Conservation (phyloP, 2,888 invertebrate genomes). For the Atrina japonica region DNA sequence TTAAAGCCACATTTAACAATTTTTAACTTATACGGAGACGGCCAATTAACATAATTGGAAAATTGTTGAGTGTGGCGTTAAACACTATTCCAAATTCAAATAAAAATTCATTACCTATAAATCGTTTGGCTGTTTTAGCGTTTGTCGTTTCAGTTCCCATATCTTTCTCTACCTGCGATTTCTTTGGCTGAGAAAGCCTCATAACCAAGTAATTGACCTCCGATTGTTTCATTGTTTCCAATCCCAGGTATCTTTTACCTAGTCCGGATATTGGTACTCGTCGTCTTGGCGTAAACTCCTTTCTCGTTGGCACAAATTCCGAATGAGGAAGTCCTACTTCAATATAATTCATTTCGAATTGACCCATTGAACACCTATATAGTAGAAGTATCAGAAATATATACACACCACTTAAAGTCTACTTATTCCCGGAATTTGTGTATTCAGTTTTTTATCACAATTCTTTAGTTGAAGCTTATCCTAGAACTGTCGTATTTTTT, state of each 20-base stretch:
- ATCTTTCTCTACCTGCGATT: conserved; percentile 12
- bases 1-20: too few relatives aligned
- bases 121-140: not conserved
- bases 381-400: too few relatives aligned
- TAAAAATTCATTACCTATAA: conserved; percentile 21
- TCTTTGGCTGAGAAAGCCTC: conserved; percentile 53
- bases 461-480: too few relatives aligned
- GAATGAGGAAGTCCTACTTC: conserved; percentile 57
- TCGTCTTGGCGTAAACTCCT: conserved; percentile 49
- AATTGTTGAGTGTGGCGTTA: too few relatives aligned
- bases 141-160: not conserved
- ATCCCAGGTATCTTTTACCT: conserved; percentile 53
- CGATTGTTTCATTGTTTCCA: conserved; percentile 46
- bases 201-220: conserved; percentile 44
- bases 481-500: too few relatives aligned
- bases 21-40: too few relatives aligned
- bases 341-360: conserved; percentile 53
- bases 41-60: too few relatives aligned
- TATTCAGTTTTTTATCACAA: too few relatives aligned
- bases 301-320: conserved; percentile 47
- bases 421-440: too few relatives aligned
- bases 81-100: too few relatives aligned
- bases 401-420: too few relatives aligned
- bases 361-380: too few relatives aligned
- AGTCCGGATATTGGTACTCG: conserved; percentile 54